phyloP scores from a whole-genome alignment of 2,888 invertebrate species.

The Osmoderma eremita region DNA sequence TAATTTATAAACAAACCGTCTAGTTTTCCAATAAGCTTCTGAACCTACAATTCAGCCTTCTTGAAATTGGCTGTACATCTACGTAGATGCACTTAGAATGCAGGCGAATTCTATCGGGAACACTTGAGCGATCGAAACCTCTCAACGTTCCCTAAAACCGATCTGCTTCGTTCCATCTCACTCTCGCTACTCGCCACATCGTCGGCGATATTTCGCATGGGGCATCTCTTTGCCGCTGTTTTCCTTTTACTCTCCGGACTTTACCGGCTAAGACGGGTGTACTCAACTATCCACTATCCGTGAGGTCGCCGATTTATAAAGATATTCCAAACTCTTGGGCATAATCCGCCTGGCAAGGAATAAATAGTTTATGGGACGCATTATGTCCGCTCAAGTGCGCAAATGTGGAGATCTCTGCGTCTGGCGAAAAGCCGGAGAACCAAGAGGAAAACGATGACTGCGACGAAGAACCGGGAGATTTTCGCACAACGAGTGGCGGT shows the following conservation, averaged over 20 bases:
- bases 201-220: no score
- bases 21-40: no score
- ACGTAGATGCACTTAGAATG: no score
- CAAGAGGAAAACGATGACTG: neutral
- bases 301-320: conserved; percentile 21
- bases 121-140: no score
- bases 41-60: no score
- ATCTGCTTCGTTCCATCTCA: no score
- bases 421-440: conserved; percentile 26
- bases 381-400: conserved; percentile 38
- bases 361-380: conserved; percentile 34
- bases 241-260: neutral
- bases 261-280: neutral
- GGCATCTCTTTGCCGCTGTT: neutral
- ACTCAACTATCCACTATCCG: conserved; percentile 3
- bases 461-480: neutral
- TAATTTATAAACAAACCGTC: no score
- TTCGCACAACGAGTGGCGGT: conserved; percentile 6
- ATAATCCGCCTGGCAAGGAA: conserved; percentile 17
- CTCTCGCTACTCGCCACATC: no score
- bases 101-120: no score
- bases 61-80: no score
- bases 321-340: conserved; percentile 25
- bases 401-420: conserved; percentile 33
- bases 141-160: no score